These are phyloP conservation scores for Drosophila melanosoma DNA, from an alignment of 2,888 invertebrate genomes.

Conservation along the genomic window DNA sequence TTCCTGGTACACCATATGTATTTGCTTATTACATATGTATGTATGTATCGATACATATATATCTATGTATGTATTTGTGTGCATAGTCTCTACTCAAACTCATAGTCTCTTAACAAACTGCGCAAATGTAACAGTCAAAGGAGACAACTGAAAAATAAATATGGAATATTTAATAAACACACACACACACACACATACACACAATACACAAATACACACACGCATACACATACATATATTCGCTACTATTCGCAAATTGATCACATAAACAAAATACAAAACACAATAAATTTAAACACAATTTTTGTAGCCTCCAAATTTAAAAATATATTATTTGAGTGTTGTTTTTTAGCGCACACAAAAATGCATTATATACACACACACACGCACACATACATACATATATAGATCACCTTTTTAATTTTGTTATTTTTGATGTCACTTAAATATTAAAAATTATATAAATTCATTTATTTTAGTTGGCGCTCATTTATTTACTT, in stretches of 20 bases:
- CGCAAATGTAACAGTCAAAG: conserved; percentile 2
- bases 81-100: conserved; percentile 4
- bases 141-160: neutral
- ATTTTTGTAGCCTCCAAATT: neutral
- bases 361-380: neutral
- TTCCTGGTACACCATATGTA: conserved; percentile 50
- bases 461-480: neutral
- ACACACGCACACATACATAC: neutral
- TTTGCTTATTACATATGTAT: conserved; percentile 3
- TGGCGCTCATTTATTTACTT: neutral
- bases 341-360: neutral
- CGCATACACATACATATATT: neutral
- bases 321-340: neutral
- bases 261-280: neutral
- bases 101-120: conserved; percentile 12
- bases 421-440: too few species aligned
- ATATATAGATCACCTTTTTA: neutral
- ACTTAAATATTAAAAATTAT: neutral
- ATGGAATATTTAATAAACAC: neutral
- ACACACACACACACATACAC: neutral
- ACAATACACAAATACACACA: neutral
- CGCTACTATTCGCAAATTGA: neutral
- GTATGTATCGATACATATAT: neutral
- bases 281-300: neutral
- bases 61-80: conserved; percentile 3